Conservation (phyloP, 2,888 invertebrate species). For the Acanthoscelides obtectus region DNA sequence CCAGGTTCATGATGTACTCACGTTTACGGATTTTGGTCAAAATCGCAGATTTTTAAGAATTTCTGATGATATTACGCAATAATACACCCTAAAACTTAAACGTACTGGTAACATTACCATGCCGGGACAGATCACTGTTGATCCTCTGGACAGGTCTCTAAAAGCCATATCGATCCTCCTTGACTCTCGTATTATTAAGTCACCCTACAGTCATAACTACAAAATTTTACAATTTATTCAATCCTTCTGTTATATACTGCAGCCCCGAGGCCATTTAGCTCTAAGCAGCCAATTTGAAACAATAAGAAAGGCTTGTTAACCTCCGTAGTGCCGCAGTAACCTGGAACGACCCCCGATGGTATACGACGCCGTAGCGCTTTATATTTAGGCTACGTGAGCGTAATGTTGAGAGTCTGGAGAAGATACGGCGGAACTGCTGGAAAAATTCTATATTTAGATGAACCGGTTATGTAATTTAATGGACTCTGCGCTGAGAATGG, state of each 20-base stretch:
- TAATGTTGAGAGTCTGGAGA: neutral
- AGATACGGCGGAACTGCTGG: neutral
- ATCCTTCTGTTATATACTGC: neutral
- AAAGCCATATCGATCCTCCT: too few relatives aligned
- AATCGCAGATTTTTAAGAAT: too few relatives aligned
- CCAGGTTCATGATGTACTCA: too few relatives aligned
- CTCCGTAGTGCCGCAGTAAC: neutral
- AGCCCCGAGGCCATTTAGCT: neutral
- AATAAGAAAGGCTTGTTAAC: neutral
- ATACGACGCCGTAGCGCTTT: neutral
- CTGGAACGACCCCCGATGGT: neutral
- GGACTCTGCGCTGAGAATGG: neutral
- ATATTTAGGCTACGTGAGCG: neutral
- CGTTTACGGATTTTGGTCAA: too few relatives aligned
- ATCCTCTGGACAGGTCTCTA: too few relatives aligned
- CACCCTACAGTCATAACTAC: neutral
- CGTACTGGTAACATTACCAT: too few relatives aligned
- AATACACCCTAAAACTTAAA: too few relatives aligned
- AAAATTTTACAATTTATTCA: neutral
- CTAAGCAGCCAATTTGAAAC: neutral
- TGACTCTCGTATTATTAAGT: neutral
- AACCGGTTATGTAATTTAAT: neutral
- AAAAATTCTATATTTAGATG: neutral
- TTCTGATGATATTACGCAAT: too few relatives aligned
- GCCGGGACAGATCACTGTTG: too few relatives aligned